A percentile compares a stretch with the other conserved stretches of the same genome.
Conservation (phyloP, 2,888 invertebrate genomes). For the Uropetala carovei region DNA sequence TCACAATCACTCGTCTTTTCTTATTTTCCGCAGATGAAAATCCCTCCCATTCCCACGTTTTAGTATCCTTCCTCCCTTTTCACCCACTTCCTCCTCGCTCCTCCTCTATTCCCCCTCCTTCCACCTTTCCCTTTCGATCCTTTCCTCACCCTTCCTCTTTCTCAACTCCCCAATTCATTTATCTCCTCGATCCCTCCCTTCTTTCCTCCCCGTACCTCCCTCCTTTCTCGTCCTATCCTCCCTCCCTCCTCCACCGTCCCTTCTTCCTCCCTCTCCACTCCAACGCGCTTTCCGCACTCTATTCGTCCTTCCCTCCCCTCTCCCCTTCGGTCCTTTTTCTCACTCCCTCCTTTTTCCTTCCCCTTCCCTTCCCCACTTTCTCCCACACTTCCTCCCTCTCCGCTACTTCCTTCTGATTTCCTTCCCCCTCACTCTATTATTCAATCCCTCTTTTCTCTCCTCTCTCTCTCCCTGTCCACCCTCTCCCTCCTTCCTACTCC, state of each 20-base stretch:
- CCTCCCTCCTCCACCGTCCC: too few species aligned
- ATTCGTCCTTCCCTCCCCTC: neutral
- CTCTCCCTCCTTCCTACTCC: neutral
- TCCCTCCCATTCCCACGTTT: neutral
- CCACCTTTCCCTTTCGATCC: too few species aligned
- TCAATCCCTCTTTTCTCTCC: too few species aligned
- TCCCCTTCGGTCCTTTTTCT: neutral
- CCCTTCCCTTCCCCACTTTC: neutral
- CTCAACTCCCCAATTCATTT: neutral
- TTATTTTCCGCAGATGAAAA: neutral
- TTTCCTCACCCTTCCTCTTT: neutral
- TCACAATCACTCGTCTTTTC: neutral
- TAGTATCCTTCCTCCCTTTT: neutral
- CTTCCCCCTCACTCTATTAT: neutral
- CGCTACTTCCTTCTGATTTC: too few species aligned
- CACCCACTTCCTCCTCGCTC: neutral
- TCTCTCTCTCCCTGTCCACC: too few species aligned
- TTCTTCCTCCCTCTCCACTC: neutral
- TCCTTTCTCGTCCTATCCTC: too few species aligned
- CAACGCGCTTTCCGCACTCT: too few species aligned
- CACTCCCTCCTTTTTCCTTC: constrained; percentile 30
- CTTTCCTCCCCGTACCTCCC: neutral
- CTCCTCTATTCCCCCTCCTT: neutral
- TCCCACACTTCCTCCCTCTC: neutral
- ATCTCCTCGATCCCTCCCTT: neutral